Evolutionary conservation across 2,888 invertebrate genomes (phyloP), one percentile per base, ranked within the genome.

Genomic region (Nasonovia ribisnigri): DNA sequence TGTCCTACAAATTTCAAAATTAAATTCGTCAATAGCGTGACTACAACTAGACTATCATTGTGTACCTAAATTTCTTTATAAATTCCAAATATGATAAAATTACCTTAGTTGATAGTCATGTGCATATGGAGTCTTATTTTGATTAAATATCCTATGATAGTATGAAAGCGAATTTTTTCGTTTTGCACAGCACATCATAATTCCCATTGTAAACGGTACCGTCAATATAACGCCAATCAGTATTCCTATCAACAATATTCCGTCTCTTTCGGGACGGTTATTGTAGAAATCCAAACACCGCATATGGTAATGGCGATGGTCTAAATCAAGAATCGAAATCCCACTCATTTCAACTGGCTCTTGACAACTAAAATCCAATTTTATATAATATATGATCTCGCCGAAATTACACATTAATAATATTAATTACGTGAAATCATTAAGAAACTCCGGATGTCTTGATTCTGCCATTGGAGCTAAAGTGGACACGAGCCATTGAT

Each of bases 401-500:
- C 29, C 46, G 13, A 42, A 20, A 88, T 43, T 46, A 67, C 29
- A 42, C 24, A 48, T 36, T 67, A 10, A 60, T 87, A 89, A 60
- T 29, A 51, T 42, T 46, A 95, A 96, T 96, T 95, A 97, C 97
- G 96, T 95, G 95, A 97, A 96, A 57, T 96, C 95, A 36, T 96
- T 95, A 0, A 96, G 77, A 60, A 94, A 94, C 88, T 94, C 94
- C 3, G 94, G 92, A 89, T 94, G 93, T 16, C 29, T 94, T 48
- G 91, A 88, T 77, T 95, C 93, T 3, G 97, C 96, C 42, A 96
- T 95, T 0, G 96, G 96, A 88, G 97, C 96, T 89, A 98, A 95
- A n/a, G 96, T 96, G 60, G 97, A 96, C 36, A 98, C 97, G 96
- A 98, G 96, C 97, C 97, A 97, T 95, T 97, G 97, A 94, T 98